phyloP scores from a whole-genome alignment of 2,888 invertebrate species.

The Chelonus formosanus region DNA sequence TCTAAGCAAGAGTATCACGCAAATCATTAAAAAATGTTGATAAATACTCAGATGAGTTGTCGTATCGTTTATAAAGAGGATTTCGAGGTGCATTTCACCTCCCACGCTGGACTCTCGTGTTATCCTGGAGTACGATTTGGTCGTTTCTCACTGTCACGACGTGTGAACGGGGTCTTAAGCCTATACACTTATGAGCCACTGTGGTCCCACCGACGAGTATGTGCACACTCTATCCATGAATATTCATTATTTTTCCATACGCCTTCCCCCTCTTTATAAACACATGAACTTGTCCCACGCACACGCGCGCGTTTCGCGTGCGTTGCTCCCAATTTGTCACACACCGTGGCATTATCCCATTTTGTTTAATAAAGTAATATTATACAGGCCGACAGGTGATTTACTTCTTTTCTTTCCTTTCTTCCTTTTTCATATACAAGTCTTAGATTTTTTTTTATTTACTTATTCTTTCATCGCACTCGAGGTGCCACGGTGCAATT shows the following conservation, averaged over 20 bases:
- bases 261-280: neutral
- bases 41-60: no score
- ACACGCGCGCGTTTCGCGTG: slow-evolving; percentile 44
- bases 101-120: slow-evolving; percentile 32
- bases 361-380: slow-evolving; percentile 61
- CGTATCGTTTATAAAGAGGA: neutral
- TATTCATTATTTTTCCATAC: slow-evolving; percentile 58
- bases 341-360: slow-evolving; percentile 63
- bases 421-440: slow-evolving; percentile 11
- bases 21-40: neutral
- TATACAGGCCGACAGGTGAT: slow-evolving; percentile 43
- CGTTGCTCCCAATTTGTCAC: slow-evolving; percentile 65
- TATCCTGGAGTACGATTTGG: slow-evolving; percentile 40
- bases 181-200: slow-evolving; percentile 33
- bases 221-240: slow-evolving; percentile 47
- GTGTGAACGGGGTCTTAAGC: slow-evolving; percentile 47
- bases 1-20: slow-evolving; percentile 19
- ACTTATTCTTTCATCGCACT: slow-evolving; percentile 9
- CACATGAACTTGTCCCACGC: slow-evolving; percentile 26
- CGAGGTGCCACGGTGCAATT: slow-evolving; percentile 33
- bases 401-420: slow-evolving; percentile 16
- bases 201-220: slow-evolving; percentile 41
- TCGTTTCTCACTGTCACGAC: slow-evolving; percentile 48
- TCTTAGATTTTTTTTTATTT: slow-evolving; percentile 8
- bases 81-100: slow-evolving; percentile 14